Base-by-base conservation (phyloP, 2,888 invertebrate species). In the Pharmacophagus antenor region DNA sequence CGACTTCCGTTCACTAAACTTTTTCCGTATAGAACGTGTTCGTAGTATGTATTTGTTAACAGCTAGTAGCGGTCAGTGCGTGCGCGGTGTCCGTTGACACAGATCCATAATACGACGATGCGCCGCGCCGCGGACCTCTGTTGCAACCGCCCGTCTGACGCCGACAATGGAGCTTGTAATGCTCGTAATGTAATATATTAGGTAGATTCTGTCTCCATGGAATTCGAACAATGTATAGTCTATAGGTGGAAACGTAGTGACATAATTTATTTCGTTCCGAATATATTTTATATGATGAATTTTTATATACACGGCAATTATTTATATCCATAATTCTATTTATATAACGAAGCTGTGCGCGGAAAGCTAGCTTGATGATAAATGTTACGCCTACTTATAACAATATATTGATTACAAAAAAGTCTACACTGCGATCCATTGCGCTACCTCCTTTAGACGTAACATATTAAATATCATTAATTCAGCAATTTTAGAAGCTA, bases 81-180 rank as follows among this genome's bases (percentile, higher is more conserved):
- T 10, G 31, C 37, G 51, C 47, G 49, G 48, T n/a, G 52, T 56
- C 56, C 49, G 27, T 42, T 61, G 61, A 42, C 61, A 61, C 56
- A 61, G 61, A 61, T 61, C 46, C 61, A 61, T 61, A 61, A 61
- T 53, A 53, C 61, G 48, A 17, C 21, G 52, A 56, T 53, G 61
- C 53, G 56, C 37, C 55, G 46, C n/a, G n/a, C n/a, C n/a, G n/a
- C 23, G 31, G 23, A 15, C 42, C 20, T 46, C 27, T 61, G 52
- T 53, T 53, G 61, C 56, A 61, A 61, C 48, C 55, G 60, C 47
- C 47, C 3, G 50, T 51, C 61, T 22, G 61, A 56, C 61, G 44
- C 41, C 53, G 42, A 47, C 52, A 61, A 52, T 47, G 25, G 42
- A 22, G 46, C 42, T 56, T 53, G 48, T 52, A 56, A 18, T 44